phyloP scores from a whole-genome alignment of 2,888 invertebrate species.

The Synergus itoensis region DNA sequence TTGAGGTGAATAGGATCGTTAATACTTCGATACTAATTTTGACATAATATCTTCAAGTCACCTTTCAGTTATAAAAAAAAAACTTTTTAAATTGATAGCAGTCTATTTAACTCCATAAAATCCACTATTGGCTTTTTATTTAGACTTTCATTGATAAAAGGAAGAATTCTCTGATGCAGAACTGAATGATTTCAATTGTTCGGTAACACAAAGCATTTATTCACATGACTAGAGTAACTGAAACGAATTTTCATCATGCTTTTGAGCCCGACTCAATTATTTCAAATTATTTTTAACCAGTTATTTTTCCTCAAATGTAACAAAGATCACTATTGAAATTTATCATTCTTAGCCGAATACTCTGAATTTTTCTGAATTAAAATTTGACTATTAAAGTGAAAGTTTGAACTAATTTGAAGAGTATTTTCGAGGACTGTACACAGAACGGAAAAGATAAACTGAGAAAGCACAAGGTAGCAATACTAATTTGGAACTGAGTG shows the following conservation, averaged over 20 bases:
- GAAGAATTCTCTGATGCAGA: neutral
- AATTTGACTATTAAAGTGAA: neutral
- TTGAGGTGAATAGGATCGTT: neutral
- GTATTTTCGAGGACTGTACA: neutral
- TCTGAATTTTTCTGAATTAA: neutral
- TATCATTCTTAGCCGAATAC: no score
- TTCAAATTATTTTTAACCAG: neutral
- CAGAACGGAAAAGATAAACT: neutral
- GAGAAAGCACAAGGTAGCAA: constrained; percentile 20
- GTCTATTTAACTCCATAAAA: neutral
- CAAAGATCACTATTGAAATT: neutral
- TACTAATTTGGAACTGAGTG: constrained; percentile 18
- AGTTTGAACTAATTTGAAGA: neutral
- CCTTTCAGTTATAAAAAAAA: neutral
- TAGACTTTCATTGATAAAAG: neutral
- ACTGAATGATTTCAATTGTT: constrained; percentile 3
- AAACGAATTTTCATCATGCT: neutral
- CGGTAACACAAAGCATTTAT: constrained; percentile 11
- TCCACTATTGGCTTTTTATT: constrained; percentile 5
- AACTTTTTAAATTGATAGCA: neutral
- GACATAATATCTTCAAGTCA: no score
- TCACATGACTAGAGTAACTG: neutral
- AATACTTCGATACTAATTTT: neutral
- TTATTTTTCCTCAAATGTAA: neutral
- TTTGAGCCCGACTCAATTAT: neutral